Evolutionary conservation across 2,888 invertebrate genomes (phyloP).

Genomic region (Cyclophora punctaria): DNA sequence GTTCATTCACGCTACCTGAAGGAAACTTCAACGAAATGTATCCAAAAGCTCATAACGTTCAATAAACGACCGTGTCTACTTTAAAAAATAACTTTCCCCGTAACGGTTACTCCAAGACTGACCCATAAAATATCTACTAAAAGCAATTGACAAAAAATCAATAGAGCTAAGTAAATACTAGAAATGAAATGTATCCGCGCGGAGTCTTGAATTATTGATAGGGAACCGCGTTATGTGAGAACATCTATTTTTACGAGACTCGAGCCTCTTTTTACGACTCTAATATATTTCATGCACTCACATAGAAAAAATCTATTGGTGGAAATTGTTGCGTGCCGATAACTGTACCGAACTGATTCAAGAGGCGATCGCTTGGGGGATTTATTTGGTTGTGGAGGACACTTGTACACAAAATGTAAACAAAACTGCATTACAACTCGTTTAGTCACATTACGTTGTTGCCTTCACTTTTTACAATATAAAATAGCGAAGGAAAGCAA

Average conservation of each 20-base stretch:
- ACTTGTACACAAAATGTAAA: too few species aligned
- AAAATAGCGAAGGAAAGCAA: too few species aligned
- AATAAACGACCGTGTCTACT: too few species aligned
- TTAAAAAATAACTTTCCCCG: too few species aligned
- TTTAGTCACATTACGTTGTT: too few species aligned
- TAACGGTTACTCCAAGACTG: background rate
- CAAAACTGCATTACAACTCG: too few species aligned
- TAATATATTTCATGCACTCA: conserved; percentile 59
- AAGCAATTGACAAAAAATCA: conserved; percentile 1
- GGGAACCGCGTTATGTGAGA: conserved; percentile 36
- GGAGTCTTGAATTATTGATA: conserved; percentile 68
- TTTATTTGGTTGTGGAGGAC: conserved; percentile 14
- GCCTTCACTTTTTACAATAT: too few species aligned
- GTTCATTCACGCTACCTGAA: too few species aligned
- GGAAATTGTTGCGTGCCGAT: conserved; percentile 50
- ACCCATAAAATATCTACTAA: background rate
- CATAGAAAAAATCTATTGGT: conserved; percentile 51
- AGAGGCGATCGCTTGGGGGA: conserved; percentile 10
- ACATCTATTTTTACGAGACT: conserved; percentile 67
- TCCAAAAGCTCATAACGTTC: too few species aligned
- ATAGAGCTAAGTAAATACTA: conserved; percentile 18
- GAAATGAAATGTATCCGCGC: conserved; percentile 14
- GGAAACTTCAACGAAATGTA: too few species aligned
- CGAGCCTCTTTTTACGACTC: conserved; percentile 62
- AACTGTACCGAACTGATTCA: conserved; percentile 20